These are phyloP conservation scores for Drosophila rhopaloa DNA, from an alignment of 1,140 invertebrate genomes.

Conservation along the genomic window DNA sequence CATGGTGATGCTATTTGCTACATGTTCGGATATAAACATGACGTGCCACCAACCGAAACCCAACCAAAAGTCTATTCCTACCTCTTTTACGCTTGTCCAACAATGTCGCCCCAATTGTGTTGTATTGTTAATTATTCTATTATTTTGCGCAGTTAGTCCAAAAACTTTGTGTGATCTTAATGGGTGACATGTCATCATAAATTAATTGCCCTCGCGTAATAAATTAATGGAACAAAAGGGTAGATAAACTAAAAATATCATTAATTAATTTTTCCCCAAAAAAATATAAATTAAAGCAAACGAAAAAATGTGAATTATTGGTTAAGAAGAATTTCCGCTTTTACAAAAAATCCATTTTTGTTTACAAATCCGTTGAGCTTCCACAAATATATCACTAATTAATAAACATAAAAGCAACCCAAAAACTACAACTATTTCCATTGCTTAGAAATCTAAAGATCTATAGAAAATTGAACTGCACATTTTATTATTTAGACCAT, in stretches of 20 bases:
- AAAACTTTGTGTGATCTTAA: conserved; percentile 44
- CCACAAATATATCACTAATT: too few relatives aligned
- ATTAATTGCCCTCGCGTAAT: conserved; percentile 56
- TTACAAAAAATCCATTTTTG: neutral
- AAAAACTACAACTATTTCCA: too few relatives aligned
- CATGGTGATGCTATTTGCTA: conserved; percentile 33
- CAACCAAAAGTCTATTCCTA: conserved; percentile 6
- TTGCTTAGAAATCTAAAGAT: too few relatives aligned
- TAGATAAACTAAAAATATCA: conserved; percentile 28
- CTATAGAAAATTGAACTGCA: neutral
- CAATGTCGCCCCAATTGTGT: conserved; percentile 49
- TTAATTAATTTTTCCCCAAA: conserved; percentile 27
- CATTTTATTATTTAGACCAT: too few relatives aligned
- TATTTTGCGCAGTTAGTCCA: conserved; percentile 46
- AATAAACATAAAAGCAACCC: too few relatives aligned
- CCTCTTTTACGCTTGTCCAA: conserved; percentile 25
- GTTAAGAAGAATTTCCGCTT: neutral
- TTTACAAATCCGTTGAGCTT: neutral
- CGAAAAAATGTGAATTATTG: neutral
- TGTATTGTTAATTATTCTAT: conserved; percentile 21
- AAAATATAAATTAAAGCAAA: conserved; percentile 7
- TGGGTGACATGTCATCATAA: conserved; percentile 67
- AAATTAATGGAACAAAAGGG: conserved; percentile 20
- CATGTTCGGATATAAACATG: conserved; percentile 26
- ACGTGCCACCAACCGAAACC: conserved; percentile 37